Evolutionary conservation across 2,113 vertebrate genomes (phyloP).

Genomic region (Scopus umbretta): DNA sequence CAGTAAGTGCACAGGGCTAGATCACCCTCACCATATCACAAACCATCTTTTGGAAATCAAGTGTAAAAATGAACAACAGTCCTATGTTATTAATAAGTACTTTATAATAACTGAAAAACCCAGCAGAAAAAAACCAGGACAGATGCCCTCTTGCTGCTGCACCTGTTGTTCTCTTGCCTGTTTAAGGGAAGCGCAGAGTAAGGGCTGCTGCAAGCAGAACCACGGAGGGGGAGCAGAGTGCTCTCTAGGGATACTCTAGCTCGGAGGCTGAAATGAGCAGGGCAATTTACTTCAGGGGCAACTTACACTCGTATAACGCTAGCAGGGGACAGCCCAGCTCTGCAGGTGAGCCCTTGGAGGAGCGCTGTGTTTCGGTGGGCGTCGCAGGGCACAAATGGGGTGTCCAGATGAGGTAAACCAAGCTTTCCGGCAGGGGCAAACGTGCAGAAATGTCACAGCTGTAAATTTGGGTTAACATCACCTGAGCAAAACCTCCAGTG

Average conservation of each 20-base stretch:
- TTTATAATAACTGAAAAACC: not conserved
- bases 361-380: not conserved
- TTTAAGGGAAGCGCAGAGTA: constrained; percentile 24
- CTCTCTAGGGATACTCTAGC: not conserved
- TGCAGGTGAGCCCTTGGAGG: not conserved
- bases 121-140: not conserved
- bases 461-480: constrained; percentile 8
- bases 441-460: constrained; percentile 5
- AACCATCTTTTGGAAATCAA: not conserved
- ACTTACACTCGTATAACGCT: not conserved
- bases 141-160: constrained; percentile 12
- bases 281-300: not conserved
- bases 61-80: not conserved
- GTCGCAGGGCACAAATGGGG: not conserved
- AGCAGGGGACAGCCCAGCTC: not conserved
- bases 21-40: not conserved
- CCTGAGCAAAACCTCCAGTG: not conserved
- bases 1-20: not conserved
- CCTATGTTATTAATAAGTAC: constrained; percentile 23
- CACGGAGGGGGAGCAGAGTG: not conserved
- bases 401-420: not conserved
- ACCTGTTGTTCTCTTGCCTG: constrained; percentile 43
- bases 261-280: not conserved
- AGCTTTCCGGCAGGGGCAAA: not conserved
- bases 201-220: not conserved